Percentiles rank a stretch among this genome's conserved stretches.
These are phyloP conservation scores for Unio pictorum DNA, from an alignment of 2,888 invertebrate species.

Conservation along the genomic window DNA sequence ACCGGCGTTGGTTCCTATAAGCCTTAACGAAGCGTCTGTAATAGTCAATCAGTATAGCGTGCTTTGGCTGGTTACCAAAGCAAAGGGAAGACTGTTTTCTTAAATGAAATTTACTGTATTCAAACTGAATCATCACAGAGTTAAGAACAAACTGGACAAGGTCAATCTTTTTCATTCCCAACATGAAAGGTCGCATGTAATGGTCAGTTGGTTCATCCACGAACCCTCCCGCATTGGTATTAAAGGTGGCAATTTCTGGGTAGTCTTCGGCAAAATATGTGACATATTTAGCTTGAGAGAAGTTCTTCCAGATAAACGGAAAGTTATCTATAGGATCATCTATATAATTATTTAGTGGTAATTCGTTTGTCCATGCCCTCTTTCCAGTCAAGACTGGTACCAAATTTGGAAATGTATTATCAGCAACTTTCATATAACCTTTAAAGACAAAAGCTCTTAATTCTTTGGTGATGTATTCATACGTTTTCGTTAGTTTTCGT, in stretches of 20 bases:
- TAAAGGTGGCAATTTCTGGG: slow-evolving; percentile 36
- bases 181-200: slow-evolving; percentile 45
- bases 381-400: slow-evolving; percentile 46
- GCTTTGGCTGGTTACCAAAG: slow-evolving; percentile 78
- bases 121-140: slow-evolving; percentile 29
- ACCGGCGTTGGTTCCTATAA: slow-evolving; percentile 82
- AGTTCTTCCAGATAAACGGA: slow-evolving; percentile 43
- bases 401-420: slow-evolving; percentile 48
- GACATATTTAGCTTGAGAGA: slow-evolving; percentile 28
- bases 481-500: slow-evolving; percentile 45
- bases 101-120: slow-evolving; percentile 36
- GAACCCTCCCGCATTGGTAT: slow-evolving; percentile 33
- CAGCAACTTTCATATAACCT: slow-evolving; percentile 49
- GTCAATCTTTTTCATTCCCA: slow-evolving; percentile 34
- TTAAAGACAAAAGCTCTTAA: slow-evolving; percentile 36
- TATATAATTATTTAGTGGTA: slow-evolving; percentile 23
- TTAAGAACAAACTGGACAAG: slow-evolving; percentile 26
- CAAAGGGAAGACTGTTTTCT: slow-evolving; percentile 72
- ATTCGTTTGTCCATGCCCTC: slow-evolving; percentile 24
- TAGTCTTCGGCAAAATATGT: slow-evolving; percentile 44
- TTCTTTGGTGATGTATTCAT: slow-evolving; percentile 35
- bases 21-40: slow-evolving; percentile 75
- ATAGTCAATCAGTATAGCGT: slow-evolving; percentile 72
- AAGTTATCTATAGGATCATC: slow-evolving; percentile 21
- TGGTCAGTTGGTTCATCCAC: slow-evolving; percentile 38